A percentile compares a stretch with the other conserved stretches of the same genome.
These are phyloP conservation scores for Ciconia nigra DNA, from an alignment of 2,797 vertebrate genomes.

Conservation along the genomic window DNA sequence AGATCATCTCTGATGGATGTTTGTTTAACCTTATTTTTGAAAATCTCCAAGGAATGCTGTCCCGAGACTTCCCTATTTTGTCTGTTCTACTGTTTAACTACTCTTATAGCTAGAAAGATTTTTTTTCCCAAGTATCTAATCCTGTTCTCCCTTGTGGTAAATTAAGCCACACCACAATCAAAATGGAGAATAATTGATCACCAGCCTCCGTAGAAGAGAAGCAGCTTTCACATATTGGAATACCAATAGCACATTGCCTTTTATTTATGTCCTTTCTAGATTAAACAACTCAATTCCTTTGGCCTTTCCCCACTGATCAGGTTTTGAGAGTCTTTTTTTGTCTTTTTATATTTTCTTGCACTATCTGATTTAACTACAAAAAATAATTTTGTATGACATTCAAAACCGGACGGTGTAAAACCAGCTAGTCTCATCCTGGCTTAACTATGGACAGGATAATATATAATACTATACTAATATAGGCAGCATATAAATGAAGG, in stretches of 20 bases:
- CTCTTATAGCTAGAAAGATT: background rate
- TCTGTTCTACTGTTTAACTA: background rate
- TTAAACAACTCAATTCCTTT: background rate
- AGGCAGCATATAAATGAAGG: background rate
- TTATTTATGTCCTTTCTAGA: background rate
- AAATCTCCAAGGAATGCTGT: background rate
- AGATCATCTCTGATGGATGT: background rate
- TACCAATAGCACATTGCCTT: background rate
- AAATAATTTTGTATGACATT: background rate
- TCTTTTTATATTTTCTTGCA: background rate
- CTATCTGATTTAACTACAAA: background rate
- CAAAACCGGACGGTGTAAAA: background rate
- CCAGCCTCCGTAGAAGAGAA: background rate
- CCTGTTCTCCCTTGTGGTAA: background rate
- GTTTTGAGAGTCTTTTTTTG: background rate
- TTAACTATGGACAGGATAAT: background rate
- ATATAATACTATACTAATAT: background rate
- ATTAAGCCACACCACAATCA: background rate
- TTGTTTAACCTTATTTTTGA: slow-evolving; percentile 9
- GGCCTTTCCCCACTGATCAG: background rate
- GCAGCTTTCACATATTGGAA: background rate
- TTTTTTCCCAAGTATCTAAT: background rate
- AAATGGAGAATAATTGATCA: slow-evolving; percentile 4
- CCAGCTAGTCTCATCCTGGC: background rate
- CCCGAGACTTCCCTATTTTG: background rate